Percentiles rank a stretch among this genome's conserved stretches.
phyloP scores from a whole-genome alignment of 2,797 vertebrate genomes.

The Onychomys arenicola region DNA sequence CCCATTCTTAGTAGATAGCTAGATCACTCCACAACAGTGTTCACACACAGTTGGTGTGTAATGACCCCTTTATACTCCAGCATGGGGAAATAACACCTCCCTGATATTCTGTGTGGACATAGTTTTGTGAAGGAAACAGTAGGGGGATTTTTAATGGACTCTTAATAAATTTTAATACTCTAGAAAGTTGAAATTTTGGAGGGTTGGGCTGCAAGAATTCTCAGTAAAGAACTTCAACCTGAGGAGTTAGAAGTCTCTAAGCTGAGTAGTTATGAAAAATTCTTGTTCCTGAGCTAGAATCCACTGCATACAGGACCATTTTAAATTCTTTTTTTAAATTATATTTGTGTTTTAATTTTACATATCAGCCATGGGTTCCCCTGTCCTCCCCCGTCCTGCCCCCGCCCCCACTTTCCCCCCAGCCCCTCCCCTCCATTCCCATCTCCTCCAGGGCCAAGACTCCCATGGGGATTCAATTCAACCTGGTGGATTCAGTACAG shows the following conservation, averaged over 20 bases:
- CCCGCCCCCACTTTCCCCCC: too few relatives aligned
- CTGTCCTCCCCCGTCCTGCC: too few relatives aligned
- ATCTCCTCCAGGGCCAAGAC: too few relatives aligned
- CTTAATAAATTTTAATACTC: not conserved
- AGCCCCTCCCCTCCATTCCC: too few relatives aligned
- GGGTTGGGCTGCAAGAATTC: not conserved
- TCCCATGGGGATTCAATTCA: too few relatives aligned
- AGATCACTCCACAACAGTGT: not conserved
- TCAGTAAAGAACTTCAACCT: not conserved
- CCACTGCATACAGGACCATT: not conserved
- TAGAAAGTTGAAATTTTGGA: not conserved
- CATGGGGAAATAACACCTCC: not conserved
- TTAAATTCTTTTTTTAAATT: too few relatives aligned
- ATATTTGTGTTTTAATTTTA: too few relatives aligned
- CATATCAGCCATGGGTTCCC: too few relatives aligned
- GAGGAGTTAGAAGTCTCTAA: not conserved
- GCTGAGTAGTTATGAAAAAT: not conserved
- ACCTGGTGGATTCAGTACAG: too few relatives aligned
- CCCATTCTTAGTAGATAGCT: not conserved
- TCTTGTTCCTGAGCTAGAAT: not conserved
- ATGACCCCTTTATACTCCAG: not conserved
- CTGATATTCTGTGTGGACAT: not conserved
- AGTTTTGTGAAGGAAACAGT: not conserved
- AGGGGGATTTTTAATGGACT: not conserved
- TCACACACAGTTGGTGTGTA: not conserved